A percentile compares a stretch with the other conserved stretches of the same genome.
These are phyloP conservation scores for Mimas tiliae DNA, from an alignment of 2,888 invertebrate species.

Conservation along the genomic window DNA sequence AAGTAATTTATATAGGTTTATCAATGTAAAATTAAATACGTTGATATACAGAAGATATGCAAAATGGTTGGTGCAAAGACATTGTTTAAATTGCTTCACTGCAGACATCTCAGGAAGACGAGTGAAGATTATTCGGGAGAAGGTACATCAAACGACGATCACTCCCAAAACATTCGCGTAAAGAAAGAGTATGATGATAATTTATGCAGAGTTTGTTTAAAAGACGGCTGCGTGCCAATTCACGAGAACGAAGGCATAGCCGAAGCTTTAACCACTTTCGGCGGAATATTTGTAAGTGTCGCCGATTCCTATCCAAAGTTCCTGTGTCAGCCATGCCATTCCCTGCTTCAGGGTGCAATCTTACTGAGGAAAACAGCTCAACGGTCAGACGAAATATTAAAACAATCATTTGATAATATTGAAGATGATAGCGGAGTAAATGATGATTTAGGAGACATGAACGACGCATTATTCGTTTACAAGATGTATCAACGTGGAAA, in stretches of 20 bases:
- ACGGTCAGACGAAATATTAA: constrained; percentile 57
- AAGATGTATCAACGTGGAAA: constrained; percentile 36
- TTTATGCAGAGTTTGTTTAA: constrained; percentile 69
- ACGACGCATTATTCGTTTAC: constrained; percentile 37
- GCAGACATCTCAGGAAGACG: constrained; percentile 41
- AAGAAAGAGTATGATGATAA: constrained; percentile 39
- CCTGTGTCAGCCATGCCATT: constrained; percentile 63
- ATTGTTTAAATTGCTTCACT: constrained; percentile 63
- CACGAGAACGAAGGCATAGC: constrained; percentile 54
- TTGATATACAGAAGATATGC: neutral
- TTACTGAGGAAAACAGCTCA: constrained; percentile 70
- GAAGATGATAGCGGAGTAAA: constrained; percentile 30
- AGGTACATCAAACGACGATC: constrained; percentile 27
- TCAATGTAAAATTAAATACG: too few relatives aligned
- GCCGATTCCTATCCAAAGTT: constrained; percentile 67
- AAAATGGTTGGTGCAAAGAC: constrained; percentile 57
- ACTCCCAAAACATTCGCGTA: constrained; percentile 29
- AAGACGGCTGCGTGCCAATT: constrained; percentile 67
- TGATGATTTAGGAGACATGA: constrained; percentile 36
- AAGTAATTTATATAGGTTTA: too few relatives aligned
- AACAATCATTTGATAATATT: constrained; percentile 41
- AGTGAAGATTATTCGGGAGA: constrained; percentile 23
- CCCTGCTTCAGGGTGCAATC: constrained; percentile 66
- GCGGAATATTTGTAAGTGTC: constrained; percentile 54
- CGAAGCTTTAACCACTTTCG: constrained; percentile 54